These are phyloP conservation scores for Helicoverpa assulta DNA, from an alignment of 2,888 invertebrate genomes.

Conservation along the genomic window DNA sequence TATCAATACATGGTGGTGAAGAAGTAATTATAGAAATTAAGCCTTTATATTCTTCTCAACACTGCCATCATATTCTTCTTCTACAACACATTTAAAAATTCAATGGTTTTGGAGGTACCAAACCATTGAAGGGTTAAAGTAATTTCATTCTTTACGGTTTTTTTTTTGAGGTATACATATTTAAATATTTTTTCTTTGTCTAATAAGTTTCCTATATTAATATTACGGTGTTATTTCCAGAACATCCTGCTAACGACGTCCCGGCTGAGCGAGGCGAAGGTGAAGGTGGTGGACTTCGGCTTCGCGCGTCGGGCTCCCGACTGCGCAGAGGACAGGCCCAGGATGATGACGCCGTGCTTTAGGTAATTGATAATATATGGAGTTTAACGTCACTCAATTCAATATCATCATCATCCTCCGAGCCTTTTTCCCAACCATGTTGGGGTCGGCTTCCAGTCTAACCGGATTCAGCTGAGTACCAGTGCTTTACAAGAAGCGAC, in stretches of 20 bases:
- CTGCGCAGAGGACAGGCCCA: slow-evolving; percentile 70
- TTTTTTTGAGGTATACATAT: no score
- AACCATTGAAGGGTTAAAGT: background rate
- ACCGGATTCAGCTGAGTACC: no score
- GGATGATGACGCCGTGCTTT: slow-evolving; percentile 96
- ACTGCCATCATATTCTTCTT: background rate
- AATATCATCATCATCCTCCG: no score
- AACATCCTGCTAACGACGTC: slow-evolving; percentile 82
- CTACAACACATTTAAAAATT: background rate
- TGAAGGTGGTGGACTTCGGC: slow-evolving; percentile 99
- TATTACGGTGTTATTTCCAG: slow-evolving; percentile 66
- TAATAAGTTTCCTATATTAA: background rate
- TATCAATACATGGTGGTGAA: no score
- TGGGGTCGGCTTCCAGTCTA: no score
- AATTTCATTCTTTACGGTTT: background rate
- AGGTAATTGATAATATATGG: slow-evolving; percentile 84
- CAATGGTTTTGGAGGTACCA: background rate
- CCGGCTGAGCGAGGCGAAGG: slow-evolving; percentile 79
- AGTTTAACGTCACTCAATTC: no score
- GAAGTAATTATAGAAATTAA: no score
- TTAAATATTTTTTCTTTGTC: no score
- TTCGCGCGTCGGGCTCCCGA: slow-evolving; percentile 93
- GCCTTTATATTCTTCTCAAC: background rate
- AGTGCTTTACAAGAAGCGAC: no score
- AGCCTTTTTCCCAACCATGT: no score